Base-by-base conservation (phyloP, 2,888 invertebrate species). In the Metellina segmentata region DNA sequence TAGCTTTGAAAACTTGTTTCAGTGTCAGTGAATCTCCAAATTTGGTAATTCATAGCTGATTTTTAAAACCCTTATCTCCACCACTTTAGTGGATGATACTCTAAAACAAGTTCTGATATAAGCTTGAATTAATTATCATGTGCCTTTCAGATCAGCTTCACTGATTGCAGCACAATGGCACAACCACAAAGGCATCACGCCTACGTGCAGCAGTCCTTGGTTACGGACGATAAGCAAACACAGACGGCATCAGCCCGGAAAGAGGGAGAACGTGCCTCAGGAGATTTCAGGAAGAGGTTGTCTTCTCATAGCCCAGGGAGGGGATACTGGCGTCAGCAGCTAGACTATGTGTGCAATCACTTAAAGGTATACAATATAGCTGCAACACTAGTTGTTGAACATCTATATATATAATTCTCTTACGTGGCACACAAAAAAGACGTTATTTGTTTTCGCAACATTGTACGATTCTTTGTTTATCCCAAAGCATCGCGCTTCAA, bases 281-380 rank as follows among this genome's bases (percentile, higher is more conserved):
- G 16, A 20, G 79, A 78, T n/a, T 34, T 61, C 7, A 85, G 70
- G 69, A 70, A 70, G 13, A 51, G 20, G 51, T 34, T 83, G 6
- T 82, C 91, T 61, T 20, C 77, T 77, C 78, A 71, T 6, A 82
- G 82, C 34, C 91, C 91, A 61, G 91, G 91, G 16, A 52, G 87
- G 71, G 91, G 91, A 19, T 91, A 91, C 49, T 91, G 91, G 91
- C 86, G 82, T 4, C 91, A 91, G 20, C 91, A 91, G 51, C n/a
- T 91, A 19, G 91, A 91, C 78, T 87, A 82, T 52, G 82, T 91
- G 11, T 91, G 91, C 82, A 91, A 91, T 87, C 81, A 91, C 49
- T 78, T 91, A 51, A 91, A 91, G 77, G 91, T 91, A 83, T 11
- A 61, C 16, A 16, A 61, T 61, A 34, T 34, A 34, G 61, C 61